phyloP scores from a whole-genome alignment of 2,797 vertebrate genomes.

The Scyliorhinus canicula region DNA sequence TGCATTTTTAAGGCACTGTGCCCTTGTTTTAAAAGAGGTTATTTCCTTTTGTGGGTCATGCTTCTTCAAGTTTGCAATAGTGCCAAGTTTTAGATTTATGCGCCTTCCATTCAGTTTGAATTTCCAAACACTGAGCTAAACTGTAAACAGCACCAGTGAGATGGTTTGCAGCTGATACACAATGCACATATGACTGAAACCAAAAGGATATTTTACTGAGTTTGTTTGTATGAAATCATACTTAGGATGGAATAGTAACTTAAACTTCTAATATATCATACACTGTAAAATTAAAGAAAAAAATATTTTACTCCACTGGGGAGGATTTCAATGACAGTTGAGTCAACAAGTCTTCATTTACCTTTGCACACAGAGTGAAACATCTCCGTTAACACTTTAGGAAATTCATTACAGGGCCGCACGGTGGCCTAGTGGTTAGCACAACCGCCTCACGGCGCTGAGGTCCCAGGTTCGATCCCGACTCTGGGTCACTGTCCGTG shows the following conservation, averaged over 20 bases:
- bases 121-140: conserved; percentile 32
- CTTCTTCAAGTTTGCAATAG: conserved; percentile 26
- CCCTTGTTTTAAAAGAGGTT: conserved; percentile 34
- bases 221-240: neutral
- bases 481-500: no score
- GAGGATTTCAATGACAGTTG: neutral
- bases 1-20: conserved; percentile 3
- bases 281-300: neutral
- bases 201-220: neutral
- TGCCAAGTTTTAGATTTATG: conserved; percentile 35
- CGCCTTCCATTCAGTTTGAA: conserved; percentile 36
- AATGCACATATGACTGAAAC: conserved; percentile 14
- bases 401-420: neutral
- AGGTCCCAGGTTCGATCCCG: no score
- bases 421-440: no score
- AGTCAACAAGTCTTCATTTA: neutral
- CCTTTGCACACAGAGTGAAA: neutral
- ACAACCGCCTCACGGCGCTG: no score
- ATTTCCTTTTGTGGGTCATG: conserved; percentile 37
- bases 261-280: neutral
- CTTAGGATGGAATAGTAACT: neutral
- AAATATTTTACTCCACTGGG: neutral
- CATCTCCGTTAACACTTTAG: neutral
- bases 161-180: conserved; percentile 34
- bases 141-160: conserved; percentile 32